These are phyloP conservation scores for Pammene fasciana DNA, from an alignment of 2,888 invertebrate genomes.

Conservation along the genomic window DNA sequence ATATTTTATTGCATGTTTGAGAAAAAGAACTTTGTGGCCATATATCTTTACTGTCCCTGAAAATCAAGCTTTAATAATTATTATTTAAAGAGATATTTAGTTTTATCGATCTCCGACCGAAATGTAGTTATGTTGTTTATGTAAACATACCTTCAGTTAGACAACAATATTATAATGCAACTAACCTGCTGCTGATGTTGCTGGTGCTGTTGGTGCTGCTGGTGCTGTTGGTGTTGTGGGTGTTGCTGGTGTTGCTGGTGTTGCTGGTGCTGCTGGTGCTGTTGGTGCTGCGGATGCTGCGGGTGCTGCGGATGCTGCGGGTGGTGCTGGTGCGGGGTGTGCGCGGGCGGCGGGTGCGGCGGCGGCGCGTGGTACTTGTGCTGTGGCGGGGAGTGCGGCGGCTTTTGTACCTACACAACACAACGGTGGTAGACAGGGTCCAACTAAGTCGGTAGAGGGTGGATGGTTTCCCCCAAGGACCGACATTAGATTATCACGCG, in stretches of 20 bases:
- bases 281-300: slow-evolving; percentile 60
- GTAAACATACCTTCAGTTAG: too few species aligned
- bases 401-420: slow-evolving; percentile 55
- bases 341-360: slow-evolving; percentile 65
- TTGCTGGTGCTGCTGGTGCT: slow-evolving; percentile 62
- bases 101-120: too few species aligned
- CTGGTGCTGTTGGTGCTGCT: slow-evolving; percentile 49
- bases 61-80: too few species aligned
- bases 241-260: slow-evolving; percentile 71
- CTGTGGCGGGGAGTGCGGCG: slow-evolving; percentile 77
- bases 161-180: not conserved
- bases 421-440: not conserved
- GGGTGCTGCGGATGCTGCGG: slow-evolving; percentile 59
- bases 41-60: too few species aligned
- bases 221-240: slow-evolving; percentile 50
- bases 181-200: slow-evolving; percentile 47
- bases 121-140: too few species aligned
- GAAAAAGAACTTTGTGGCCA: too few species aligned
- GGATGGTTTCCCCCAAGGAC: too few species aligned
- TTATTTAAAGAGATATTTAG: too few species aligned
- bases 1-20: too few species aligned
- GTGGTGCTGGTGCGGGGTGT: slow-evolving; percentile 75
- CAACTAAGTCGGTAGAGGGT: too few species aligned
- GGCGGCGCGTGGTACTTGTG: slow-evolving; percentile 79
- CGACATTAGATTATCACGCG: too few species aligned